phyloP scores from a whole-genome alignment of 2,797 vertebrate genomes.

The Eospalax fontanierii region DNA sequence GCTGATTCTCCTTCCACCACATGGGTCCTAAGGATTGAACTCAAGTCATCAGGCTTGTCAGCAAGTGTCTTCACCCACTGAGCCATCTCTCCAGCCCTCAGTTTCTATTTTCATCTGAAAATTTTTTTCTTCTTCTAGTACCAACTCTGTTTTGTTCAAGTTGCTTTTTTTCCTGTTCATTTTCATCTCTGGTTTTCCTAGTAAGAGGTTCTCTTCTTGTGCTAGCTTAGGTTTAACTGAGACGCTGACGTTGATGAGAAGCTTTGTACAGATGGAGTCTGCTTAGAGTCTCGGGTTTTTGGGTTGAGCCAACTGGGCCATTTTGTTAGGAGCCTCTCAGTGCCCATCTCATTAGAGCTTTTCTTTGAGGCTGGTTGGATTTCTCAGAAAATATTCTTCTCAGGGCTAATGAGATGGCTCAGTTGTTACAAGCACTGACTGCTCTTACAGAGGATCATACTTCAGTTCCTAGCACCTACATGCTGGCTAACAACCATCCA shows the following conservation, averaged over 20 bases:
- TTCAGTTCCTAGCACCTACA: no score
- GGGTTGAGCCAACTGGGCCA: not conserved
- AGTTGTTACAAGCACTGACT: no score
- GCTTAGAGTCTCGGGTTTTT: not conserved
- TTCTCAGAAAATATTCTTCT: not conserved
- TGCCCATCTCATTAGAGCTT: not conserved
- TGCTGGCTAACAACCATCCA: no score
- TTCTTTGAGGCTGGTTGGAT: not conserved
- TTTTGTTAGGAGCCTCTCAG: not conserved
- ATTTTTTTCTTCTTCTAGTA: not conserved
- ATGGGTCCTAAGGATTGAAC: no score
- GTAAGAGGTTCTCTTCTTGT: not conserved
- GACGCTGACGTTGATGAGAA: not conserved
- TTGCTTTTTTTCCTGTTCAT: not conserved
- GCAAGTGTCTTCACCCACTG: no score
- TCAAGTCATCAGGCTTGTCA: no score
- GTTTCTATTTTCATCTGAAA: not conserved
- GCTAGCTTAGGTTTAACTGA: not conserved
- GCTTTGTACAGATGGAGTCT: not conserved
- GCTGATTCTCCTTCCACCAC: no score
- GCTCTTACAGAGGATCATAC: no score
- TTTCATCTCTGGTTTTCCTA: not conserved
- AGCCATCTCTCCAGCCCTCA: no score
- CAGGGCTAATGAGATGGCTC: no score
- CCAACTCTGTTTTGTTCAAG: not conserved